These are phyloP conservation scores for Pharmacophagus antenor DNA, from an alignment of 2,888 invertebrate genomes.

Conservation along the genomic window DNA sequence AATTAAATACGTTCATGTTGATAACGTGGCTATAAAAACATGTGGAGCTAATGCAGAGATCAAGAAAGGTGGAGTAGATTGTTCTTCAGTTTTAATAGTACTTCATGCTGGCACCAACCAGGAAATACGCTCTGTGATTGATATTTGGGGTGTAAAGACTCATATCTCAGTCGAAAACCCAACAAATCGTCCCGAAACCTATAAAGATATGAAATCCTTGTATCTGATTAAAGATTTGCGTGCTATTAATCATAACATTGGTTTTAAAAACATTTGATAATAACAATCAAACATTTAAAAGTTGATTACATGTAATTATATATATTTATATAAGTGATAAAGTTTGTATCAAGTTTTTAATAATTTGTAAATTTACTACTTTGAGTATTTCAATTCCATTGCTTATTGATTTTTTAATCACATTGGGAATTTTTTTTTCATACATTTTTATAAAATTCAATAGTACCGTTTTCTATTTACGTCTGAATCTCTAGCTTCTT, in stretches of 20 bases:
- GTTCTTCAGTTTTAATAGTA: slow-evolving; percentile 55
- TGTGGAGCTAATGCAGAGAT: slow-evolving; percentile 62
- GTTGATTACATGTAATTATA: no score
- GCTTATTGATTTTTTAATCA: no score
- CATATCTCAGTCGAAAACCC: slow-evolving; percentile 21
- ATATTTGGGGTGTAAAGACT: slow-evolving; percentile 61
- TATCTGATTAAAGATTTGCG: slow-evolving; percentile 49
- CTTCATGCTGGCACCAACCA: slow-evolving; percentile 56
- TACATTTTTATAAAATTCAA: no score
- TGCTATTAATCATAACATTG: slow-evolving; percentile 54
- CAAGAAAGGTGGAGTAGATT: slow-evolving; percentile 56
- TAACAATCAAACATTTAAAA: background rate
- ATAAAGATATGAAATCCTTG: slow-evolving; percentile 46
- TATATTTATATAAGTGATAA: no score
- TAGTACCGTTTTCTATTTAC: no score
- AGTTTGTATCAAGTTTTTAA: background rate
- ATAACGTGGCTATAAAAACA: slow-evolving; percentile 59
- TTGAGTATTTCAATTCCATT: no score
- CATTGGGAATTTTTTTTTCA: no score
- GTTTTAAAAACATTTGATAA: slow-evolving; percentile 31
- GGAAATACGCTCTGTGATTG: slow-evolving; percentile 65
- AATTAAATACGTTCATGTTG: slow-evolving; percentile 64
- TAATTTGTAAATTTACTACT: no score
- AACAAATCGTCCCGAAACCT: slow-evolving; percentile 26
- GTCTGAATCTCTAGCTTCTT: no score